A percentile compares a stretch with the other conserved stretches of the same genome.
Conservation (phyloP, 2,113 vertebrate species). For the Bombycilla garrulus region DNA sequence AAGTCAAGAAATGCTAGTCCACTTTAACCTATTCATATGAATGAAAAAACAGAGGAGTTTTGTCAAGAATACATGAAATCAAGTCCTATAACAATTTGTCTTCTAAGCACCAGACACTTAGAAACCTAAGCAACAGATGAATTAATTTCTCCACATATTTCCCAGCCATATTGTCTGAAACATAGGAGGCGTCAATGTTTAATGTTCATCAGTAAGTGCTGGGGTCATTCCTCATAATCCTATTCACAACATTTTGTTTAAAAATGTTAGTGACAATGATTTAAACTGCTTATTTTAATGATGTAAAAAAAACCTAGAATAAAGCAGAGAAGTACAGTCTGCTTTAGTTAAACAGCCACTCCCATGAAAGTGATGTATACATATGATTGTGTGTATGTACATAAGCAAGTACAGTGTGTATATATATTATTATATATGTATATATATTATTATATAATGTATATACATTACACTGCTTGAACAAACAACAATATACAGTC, state of each 20-base stretch:
- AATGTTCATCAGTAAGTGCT: neutral
- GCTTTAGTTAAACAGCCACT: neutral
- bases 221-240: neutral
- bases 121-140: neutral
- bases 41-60: neutral
- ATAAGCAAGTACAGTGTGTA: neutral
- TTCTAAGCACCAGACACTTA: neutral
- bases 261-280: neutral
- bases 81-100: neutral
- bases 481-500: neutral
- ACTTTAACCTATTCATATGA: neutral
- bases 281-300: neutral
- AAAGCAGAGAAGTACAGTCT: neutral
- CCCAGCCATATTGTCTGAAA: neutral
- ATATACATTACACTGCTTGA: neutral
- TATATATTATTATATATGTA: neutral
- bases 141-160: neutral
- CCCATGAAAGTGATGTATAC: neutral
- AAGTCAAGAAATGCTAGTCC: neutral
- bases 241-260: neutral
- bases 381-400: neutral
- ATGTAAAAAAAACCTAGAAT: neutral
- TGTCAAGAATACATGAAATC: neutral
- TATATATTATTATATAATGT: neutral
- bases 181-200: neutral